Base-by-base conservation (phyloP, 2,888 invertebrate genomes). In the Acleris literana region DNA sequence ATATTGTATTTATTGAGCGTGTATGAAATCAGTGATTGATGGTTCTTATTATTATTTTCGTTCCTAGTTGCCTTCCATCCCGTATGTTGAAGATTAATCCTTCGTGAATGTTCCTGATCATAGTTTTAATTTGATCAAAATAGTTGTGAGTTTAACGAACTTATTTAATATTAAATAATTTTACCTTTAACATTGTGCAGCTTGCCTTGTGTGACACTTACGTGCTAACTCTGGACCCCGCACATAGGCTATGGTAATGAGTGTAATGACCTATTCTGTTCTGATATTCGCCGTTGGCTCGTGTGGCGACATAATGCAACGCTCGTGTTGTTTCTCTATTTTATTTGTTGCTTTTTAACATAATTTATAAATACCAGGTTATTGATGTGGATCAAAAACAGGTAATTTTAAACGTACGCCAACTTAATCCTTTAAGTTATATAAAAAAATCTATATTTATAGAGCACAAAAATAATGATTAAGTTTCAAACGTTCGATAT, bases 61-160 rank as follows among this genome's bases (percentile, higher is more conserved):
- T 48, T 62, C 66, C 64, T 55, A 60, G 65, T 56, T 60, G 46
- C 51, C 53, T 67, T 63, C 57, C 67, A 67, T 54, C 59, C 56
- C 82, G 81, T 71, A 78, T 79, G 77, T 81, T 80, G 74, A 74
- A 77, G 71, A 76, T 81, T 80, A 78, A 84, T 78, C 74, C 71
- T 79, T 82, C 83, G 77, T 78, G 69, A 83, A 83, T 63, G 87
- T 89, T 89, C 88, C 87, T 88, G 82, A 77, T 76, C 71, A 76
- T 82, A 85, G 79, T 81, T 85, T 78, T 78, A 81, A 80, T 77
- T 77, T 76, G 85, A 85, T 83, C 85, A 86, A 86, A 83, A 74
- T 81, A 79, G 75, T 79, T 75, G 73, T 77, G 78, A 77, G 74
- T 71, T 71, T 69, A 76, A 75, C 73, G 70, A 71, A 73, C 73